These are phyloP conservation scores for Halesus radiatus DNA, from an alignment of 1,140 invertebrate genomes.

Conservation along the genomic window DNA sequence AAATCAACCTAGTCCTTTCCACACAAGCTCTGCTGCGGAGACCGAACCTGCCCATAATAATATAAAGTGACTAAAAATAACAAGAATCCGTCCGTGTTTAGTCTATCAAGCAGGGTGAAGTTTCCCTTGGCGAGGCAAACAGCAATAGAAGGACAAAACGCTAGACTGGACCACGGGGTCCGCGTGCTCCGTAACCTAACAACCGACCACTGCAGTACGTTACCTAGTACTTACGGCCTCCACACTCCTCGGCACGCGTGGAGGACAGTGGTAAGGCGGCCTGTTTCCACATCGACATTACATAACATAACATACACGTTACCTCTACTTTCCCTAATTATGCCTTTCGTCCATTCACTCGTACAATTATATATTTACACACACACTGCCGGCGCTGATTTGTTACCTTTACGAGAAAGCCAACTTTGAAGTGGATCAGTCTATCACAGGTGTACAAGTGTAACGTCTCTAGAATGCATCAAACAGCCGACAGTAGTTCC, in stretches of 20 bases:
- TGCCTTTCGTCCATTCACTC: slow-evolving; percentile 49
- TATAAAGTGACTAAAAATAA: too few relatives aligned
- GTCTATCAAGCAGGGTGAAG: slow-evolving; percentile 16
- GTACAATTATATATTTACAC: slow-evolving; percentile 55
- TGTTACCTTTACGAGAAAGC: too few relatives aligned
- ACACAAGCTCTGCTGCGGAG: neutral
- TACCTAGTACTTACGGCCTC: too few relatives aligned
- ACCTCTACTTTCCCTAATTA: slow-evolving; percentile 20
- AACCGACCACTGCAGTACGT: too few relatives aligned
- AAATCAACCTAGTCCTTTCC: neutral
- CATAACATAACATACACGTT: too few relatives aligned
- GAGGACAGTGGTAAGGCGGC: too few relatives aligned
- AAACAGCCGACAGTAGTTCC: too few relatives aligned
- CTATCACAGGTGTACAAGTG: too few relatives aligned
- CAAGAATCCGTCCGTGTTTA: neutral
- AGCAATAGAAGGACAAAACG: slow-evolving; percentile 22
- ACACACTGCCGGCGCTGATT: slow-evolving; percentile 29
- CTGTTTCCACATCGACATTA: too few relatives aligned
- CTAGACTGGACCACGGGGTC: neutral
- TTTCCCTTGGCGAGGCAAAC: slow-evolving; percentile 25
- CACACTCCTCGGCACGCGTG: too few relatives aligned
- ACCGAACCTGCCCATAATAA: slow-evolving; percentile 4
- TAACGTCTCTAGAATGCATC: too few relatives aligned
- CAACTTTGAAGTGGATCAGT: too few relatives aligned
- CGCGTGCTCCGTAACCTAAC: slow-evolving; percentile 7